Evolutionary conservation across 2,888 invertebrate species (phyloP), one percentile per base, ranked within the genome.

Genomic region (Bellardia pandia): DNA sequence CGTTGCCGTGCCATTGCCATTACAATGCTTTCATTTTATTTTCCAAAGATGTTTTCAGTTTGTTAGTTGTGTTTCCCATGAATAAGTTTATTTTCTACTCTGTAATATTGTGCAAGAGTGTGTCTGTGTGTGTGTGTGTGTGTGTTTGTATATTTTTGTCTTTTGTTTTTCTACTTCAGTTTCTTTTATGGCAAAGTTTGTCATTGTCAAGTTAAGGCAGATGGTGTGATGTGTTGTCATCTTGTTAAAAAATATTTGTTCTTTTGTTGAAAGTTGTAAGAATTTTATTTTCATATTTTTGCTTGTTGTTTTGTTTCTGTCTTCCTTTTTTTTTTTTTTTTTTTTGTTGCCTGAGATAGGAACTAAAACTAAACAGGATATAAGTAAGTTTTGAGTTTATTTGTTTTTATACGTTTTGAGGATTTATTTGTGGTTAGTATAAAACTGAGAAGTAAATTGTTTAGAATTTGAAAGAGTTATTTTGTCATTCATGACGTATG

Each of bases 191-290:
- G 78, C 81, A 85, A 87, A 87, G 64, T 87, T 87, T 87, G 87
- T 87, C 87, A 87, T 87, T 87, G 87, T 87, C 87, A 87, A 81
- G 85, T 87, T 82, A 77, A 78, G 74, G 71, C 87, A 87, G 87
- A 85, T 87, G 87, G 87, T 87, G 87, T 87, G 87, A 87, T 87
- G 85, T 82, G 87, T 87, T 87, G 87, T 87, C 87, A 87, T 85
- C 79, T 85, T 85, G 79, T 85, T 85, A 80, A 85, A 78, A 85
- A 85, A 64, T 80, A 79, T 75, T 85, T 85, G 79, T 85, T 75
- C 79, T 80, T 85, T 85, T 85, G 79, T 80, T 56, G 48, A 68
- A 69, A 79, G 42, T 51, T 85, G 48, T 71, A 74, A 74, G 78
- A 84, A 72, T 53, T 33, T 72, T 64, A 37, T 62, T 62, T 62